phyloP scores from a whole-genome alignment of 2,797 vertebrate species.

The Gobio occitaniae region DNA sequence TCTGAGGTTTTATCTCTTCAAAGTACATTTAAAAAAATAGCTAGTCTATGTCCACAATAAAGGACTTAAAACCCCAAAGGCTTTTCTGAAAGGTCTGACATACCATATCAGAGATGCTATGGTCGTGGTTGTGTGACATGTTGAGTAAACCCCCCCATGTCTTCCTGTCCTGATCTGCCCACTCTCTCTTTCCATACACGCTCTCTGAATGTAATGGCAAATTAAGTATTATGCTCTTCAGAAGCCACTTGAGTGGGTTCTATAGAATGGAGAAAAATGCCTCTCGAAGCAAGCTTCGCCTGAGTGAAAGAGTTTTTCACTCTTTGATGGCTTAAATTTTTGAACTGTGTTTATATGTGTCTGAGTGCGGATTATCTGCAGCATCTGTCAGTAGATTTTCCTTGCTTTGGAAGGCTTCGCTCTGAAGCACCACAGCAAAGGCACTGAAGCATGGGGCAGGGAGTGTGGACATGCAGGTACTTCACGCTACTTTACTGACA shows the following conservation, averaged over 20 bases:
- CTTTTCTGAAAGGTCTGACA: slow-evolving; percentile 19
- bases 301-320: slow-evolving; percentile 23
- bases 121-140: background rate
- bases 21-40: slow-evolving; percentile 31
- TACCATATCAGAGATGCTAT: slow-evolving; percentile 17
- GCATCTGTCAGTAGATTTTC: slow-evolving; percentile 46
- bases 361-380: slow-evolving; percentile 36
- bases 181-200: slow-evolving; percentile 7
- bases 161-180: slow-evolving; percentile 22
- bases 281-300: slow-evolving; percentile 6
- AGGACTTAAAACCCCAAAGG: slow-evolving; percentile 15
- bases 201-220: background rate
- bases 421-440: slow-evolving; percentile 40
- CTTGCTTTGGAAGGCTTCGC: slow-evolving; percentile 20
- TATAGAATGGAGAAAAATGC: slow-evolving; percentile 27
- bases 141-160: background rate
- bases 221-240: slow-evolving; percentile 39
- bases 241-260: slow-evolving; percentile 15
- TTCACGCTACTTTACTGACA: slow-evolving; percentile 28
- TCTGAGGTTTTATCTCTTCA: slow-evolving; percentile 33
- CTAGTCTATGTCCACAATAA: background rate
- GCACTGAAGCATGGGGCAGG: slow-evolving; percentile 59
- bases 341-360: slow-evolving; percentile 44
- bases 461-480: slow-evolving; percentile 1
- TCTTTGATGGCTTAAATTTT: slow-evolving; percentile 36